A percentile compares a stretch with the other conserved stretches of the same genome.
Conservation (phyloP, 2,113 vertebrate species). For the Percopsis transmontana region DNA sequence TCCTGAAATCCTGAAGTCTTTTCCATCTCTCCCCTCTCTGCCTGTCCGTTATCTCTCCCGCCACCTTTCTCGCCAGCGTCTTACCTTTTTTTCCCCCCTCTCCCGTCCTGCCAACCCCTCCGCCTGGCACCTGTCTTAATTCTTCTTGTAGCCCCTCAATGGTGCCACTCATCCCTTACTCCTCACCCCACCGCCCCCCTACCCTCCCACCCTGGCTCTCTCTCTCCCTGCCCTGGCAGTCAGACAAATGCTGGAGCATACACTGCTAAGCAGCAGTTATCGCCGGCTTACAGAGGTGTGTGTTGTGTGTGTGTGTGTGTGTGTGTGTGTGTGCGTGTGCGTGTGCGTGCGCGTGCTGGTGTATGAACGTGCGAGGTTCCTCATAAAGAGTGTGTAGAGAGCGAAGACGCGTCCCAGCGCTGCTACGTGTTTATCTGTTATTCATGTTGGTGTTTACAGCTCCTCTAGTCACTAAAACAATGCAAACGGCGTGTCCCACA, state of each 20-base stretch:
- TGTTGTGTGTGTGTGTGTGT: not conserved
- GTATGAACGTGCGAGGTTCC: not conserved
- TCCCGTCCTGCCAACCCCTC: constrained; percentile 60
- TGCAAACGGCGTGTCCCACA: constrained; percentile 70
- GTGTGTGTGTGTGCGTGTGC: not conserved
- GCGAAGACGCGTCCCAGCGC: no score
- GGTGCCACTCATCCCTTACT: constrained; percentile 70
- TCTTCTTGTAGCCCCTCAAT: constrained; percentile 71
- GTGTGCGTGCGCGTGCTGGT: not conserved
- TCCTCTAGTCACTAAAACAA: constrained; percentile 70
- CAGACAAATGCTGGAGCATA: constrained; percentile 74
- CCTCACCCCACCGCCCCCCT: constrained; percentile 56
- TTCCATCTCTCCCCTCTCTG: constrained; percentile 45
- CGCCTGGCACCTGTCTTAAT: constrained; percentile 69
- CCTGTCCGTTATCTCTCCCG: constrained; percentile 58
- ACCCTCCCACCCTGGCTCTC: constrained; percentile 35
- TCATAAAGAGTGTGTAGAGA: no score
- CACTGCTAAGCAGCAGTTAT: constrained; percentile 77
- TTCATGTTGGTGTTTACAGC: constrained; percentile 58
- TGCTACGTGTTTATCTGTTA: constrained; percentile 26
- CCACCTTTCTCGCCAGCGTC: constrained; percentile 55
- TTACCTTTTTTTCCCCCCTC: constrained; percentile 29
- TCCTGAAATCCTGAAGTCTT: constrained; percentile 56
- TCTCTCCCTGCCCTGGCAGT: constrained; percentile 69
- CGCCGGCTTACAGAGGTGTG: constrained; percentile 70